Conservation (phyloP, 2,888 invertebrate species). For the Brenthis ino region DNA sequence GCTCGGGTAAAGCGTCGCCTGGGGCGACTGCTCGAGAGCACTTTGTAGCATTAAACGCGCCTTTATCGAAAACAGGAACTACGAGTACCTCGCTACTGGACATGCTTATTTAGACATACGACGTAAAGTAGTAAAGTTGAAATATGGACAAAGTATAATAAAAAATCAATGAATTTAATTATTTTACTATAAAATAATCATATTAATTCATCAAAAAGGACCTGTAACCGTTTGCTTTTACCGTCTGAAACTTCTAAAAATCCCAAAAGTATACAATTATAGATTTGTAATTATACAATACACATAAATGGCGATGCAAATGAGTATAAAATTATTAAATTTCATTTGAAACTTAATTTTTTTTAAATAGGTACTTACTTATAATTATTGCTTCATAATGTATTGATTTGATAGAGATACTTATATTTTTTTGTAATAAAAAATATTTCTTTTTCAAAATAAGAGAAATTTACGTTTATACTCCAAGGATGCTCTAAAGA, state of each 20-base stretch:
- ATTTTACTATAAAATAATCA: no score
- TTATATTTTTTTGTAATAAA: no score
- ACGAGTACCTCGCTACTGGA: slow-evolving; percentile 52
- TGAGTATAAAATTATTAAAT: no score
- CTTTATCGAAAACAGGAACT: slow-evolving; percentile 60
- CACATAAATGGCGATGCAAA: no score
- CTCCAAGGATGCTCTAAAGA: slow-evolving; percentile 51
- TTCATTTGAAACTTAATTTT: no score
- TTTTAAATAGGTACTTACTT: no score
- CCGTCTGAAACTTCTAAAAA: background rate
- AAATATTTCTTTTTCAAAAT: background rate
- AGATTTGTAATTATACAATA: no score
- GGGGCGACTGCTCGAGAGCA: slow-evolving; percentile 69
- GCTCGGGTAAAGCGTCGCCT: slow-evolving; percentile 66
- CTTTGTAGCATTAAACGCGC: slow-evolving; percentile 74
- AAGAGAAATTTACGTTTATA: slow-evolving; percentile 15
- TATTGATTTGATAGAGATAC: no score
- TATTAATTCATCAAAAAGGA: background rate
- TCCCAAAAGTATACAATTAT: background rate
- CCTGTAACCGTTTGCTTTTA: background rate
- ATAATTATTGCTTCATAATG: no score
- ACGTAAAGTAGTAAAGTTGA: slow-evolving; percentile 43
- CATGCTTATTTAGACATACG: slow-evolving; percentile 45
- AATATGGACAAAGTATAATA: background rate
- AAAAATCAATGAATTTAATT: background rate